Percentiles rank a stretch among this genome's conserved stretches.
These are phyloP conservation scores for Lochmaea capreae DNA, from an alignment of 2,888 invertebrate species.

Conservation along the genomic window DNA sequence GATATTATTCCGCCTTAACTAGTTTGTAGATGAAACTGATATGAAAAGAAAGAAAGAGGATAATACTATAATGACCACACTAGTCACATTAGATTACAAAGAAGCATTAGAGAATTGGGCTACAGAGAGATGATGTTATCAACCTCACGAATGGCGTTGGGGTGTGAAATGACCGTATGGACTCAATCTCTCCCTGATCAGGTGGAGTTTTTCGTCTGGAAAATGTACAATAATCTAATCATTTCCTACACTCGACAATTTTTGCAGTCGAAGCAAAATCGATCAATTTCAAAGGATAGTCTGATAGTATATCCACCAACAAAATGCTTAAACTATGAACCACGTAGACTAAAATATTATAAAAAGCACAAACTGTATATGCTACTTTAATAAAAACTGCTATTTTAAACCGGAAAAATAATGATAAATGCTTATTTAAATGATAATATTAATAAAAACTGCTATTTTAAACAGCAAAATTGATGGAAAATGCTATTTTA, in stretches of 20 bases:
- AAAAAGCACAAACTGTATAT: too few relatives aligned
- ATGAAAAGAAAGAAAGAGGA: constrained; percentile 26
- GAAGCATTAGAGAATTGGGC: constrained; percentile 34
- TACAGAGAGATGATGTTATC: constrained; percentile 50
- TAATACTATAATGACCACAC: constrained; percentile 35
- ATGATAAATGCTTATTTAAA: too few relatives aligned
- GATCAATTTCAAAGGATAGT: constrained; percentile 3
- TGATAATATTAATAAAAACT: too few relatives aligned
- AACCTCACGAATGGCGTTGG: constrained; percentile 53
- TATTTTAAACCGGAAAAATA: too few relatives aligned
- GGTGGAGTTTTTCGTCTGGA: constrained; percentile 47
- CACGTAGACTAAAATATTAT: too few relatives aligned
- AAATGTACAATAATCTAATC: constrained; percentile 49
- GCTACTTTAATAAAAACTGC: too few relatives aligned
- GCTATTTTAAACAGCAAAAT: too few relatives aligned
- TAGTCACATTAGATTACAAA: constrained; percentile 40
- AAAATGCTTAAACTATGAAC: too few relatives aligned
- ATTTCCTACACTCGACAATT: constrained; percentile 36
- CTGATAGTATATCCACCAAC: too few relatives aligned
- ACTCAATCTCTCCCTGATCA: constrained; percentile 49
- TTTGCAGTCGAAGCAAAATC: constrained; percentile 19
- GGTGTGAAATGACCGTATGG: constrained; percentile 53
- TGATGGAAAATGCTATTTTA: too few relatives aligned
- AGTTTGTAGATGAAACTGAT: constrained; percentile 21
- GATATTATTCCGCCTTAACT: background rate